Base-by-base conservation (phyloP, 2,113 vertebrate genomes). In the Gallinago paraguaiae region DNA sequence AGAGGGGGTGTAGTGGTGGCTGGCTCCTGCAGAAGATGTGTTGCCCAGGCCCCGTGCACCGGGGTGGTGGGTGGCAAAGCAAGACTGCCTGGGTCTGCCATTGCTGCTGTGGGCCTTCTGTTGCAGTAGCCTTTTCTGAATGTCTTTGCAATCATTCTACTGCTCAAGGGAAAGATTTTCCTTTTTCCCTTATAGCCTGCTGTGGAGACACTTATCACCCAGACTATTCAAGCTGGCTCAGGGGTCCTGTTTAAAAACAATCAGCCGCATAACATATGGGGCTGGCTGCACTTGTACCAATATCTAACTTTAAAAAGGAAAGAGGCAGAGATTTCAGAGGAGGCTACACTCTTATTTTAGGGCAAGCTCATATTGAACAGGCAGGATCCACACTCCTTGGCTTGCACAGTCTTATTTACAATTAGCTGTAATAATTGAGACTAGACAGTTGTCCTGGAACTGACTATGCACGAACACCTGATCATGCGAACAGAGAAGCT, bases 401-500 rank as follows among this genome's bases (percentile, higher is more conserved):
- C 50, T 88, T 61, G 7, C 39, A 60, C 2, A 3, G 37, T 43
- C 87, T 76, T 88, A 81, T 83, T 92, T 91, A 96, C 93, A 97
- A 97, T 97, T 97, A 98, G 59, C 83, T 94, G 63, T 92, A 97
- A 94, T 96, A 97, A 97, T 92, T 97, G 92, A 94, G 83, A 95
- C 92, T 54, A 97, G 88, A 85, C 57, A 92, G 86, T 97, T 97
- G 90, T 96, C 95, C 92, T 89, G 87, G 94, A 97, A 96, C 65
- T 92, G 94, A 93, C 91, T 96, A 56, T 91, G 86, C 54, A 33
- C 91, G 71, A 96, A 85, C 96, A 96, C 96, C 95, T 97, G 97
- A 97, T 96, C 95, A 43, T 77, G 72, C 7, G 64, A 95, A 96
- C 94, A 93, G 90, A 93, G 89, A 87, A 97, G 96, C 92, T 88